Evolutionary conservation across 2,113 vertebrate species (phyloP), one percentile per base, ranked within the genome.

Genomic region (Riparia riparia): DNA sequence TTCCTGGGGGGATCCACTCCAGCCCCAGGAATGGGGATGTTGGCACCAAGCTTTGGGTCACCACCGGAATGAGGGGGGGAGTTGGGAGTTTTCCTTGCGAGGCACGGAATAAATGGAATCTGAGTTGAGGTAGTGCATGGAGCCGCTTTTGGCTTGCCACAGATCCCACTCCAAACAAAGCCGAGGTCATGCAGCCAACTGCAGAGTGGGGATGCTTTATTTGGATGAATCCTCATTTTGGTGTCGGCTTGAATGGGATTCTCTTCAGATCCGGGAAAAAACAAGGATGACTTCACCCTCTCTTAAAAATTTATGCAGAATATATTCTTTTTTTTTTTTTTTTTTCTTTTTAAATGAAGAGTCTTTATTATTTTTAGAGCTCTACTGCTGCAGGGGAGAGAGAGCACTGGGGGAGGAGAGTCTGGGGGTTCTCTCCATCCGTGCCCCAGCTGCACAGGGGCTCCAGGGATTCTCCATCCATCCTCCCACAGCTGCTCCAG

Each of bases 61-160:
- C 14, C 25, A 2, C 22, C 13, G 37, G 51, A 26, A 54, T 22
- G 86, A n/a, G 37, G 41, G 73, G 51, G 73, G 42, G 19, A 56
- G 37, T 84, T 92, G 5, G 24, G 93, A 95, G 85, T 53, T 90
- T 81, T 91, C 82, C 88, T 69, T 68, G 74, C 50, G 90, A 77
- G 51, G 63, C 82, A 66, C 58, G 25, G 58, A 65, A 73, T 70
- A 82, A 95, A 93, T 90, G 86, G 79, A 84, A 93, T 89, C 17
- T 60, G 60, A 56, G 58, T 58, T 95, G 91, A 82, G 37, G 61
- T 96, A 80, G 96, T 24, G 14, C 3, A 1, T 0, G 18, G 78
- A 51, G 60, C 66, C 18, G 24, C 78, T 78, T 89, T 76, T 26
- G 56, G 39, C 60, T 63, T 37, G 32, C 45, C 76, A 39, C 58